Evolutionary conservation across 2,797 vertebrate genomes (phyloP), one percentile per base, ranked within the genome.

Genomic region (Buphagus erythrorhynchus): DNA sequence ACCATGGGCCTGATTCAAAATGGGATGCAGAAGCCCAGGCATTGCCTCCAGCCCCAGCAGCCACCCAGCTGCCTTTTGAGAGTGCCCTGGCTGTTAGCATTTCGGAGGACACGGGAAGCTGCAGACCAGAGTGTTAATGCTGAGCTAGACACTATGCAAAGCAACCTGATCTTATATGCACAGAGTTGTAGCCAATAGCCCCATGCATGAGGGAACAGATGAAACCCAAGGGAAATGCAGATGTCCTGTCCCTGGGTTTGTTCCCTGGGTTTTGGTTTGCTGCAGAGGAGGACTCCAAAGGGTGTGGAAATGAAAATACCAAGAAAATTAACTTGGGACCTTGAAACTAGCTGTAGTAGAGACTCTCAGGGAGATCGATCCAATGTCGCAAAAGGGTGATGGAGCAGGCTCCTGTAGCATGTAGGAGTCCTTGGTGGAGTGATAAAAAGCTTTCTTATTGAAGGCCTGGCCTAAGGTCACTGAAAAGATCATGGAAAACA

Each of bases 171-270:
- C 86, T 96, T 13, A 78, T 79, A 96, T 97, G 94, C 95, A 94
- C 63, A 58, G 90, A 88, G 38, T 90, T 93, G 86, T 86, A 96
- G 91, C 90, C 80, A 93, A 95, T 92, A 95, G 90, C 63, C 92
- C 90, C 94, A 96, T 96, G 94, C 95, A 95, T 97, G 95, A 96
- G 74, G 93, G 90, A 94, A 95, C 90, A 94, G 86, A 95, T 95
- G 92, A 97, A 94, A 61, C 95, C 91, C 93, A 94, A 92, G 94
- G 95, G 96, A 94, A 96, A 95, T 92, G 80, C 73, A 80, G 88
- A 81, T 96, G 62, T 84, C 86, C 73, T 95, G 92, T 95, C 90
- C 62, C 90, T 81, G 43, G 36, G 76, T 93, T 95, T 93, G 79
- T 78, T 91, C 92, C 69, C 54, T 84, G 51, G 69, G 29, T 62